phyloP scores from a whole-genome alignment of 2,797 vertebrate genomes.

The Sciurus carolinensis region DNA sequence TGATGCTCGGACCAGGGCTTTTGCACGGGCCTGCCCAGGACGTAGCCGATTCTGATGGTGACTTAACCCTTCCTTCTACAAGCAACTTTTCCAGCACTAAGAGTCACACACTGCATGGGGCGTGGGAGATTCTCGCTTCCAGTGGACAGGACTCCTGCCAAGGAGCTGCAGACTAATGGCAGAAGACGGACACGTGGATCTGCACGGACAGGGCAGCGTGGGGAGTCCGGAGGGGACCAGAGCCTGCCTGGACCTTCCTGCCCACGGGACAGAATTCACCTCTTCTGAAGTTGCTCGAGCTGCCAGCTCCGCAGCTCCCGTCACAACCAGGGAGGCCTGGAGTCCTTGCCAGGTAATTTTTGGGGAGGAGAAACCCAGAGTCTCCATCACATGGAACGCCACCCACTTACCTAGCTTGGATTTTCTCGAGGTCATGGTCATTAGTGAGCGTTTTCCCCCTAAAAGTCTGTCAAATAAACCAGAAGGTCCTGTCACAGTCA shows the following conservation, averaged over 20 bases:
- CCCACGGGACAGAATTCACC: not conserved
- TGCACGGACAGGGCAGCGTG: not conserved
- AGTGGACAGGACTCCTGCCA: not conserved
- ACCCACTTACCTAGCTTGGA: not conserved
- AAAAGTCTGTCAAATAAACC: not conserved
- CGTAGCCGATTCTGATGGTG: accelerated
- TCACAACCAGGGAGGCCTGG: accelerated
- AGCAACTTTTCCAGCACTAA: not conserved
- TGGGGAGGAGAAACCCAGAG: not conserved
- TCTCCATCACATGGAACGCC: not conserved
- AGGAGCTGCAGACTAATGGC: not conserved
- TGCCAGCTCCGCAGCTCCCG: not conserved
- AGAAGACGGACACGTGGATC: not conserved
- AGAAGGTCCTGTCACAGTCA: not conserved
- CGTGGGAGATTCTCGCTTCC: not conserved
- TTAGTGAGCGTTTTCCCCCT: not conserved
- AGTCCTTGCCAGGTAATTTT: not conserved
- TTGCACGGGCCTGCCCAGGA: not conserved
- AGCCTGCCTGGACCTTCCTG: accelerated
- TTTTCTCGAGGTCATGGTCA: not conserved
- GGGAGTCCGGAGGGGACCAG: not conserved
- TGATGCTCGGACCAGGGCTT: not conserved
- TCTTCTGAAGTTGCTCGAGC: not conserved
- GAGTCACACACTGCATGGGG: not conserved
- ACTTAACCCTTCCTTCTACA: not conserved